These are phyloP conservation scores for Smithornis capensis DNA, from an alignment of 2,113 vertebrate genomes.

Conservation along the genomic window DNA sequence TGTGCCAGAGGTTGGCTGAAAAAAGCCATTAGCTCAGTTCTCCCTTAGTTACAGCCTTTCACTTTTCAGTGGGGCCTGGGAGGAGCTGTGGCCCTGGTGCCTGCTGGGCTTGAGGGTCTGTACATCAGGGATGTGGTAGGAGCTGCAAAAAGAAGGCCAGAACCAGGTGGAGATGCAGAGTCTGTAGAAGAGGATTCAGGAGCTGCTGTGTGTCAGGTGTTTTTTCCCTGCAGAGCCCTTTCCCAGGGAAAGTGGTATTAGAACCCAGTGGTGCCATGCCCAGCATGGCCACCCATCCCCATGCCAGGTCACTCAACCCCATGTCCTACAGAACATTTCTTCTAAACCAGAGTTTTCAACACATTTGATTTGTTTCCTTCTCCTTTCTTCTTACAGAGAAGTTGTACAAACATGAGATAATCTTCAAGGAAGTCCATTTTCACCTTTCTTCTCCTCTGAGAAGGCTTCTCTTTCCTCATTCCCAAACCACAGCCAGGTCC, in stretches of 20 bases:
- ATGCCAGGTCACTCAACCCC: neutral
- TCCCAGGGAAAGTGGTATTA: neutral
- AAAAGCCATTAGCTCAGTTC: neutral
- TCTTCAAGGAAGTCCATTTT: neutral
- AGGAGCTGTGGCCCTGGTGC: neutral
- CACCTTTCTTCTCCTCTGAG: neutral
- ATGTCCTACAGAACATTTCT: neutral
- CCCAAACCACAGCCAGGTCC: neutral
- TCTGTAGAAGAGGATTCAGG: neutral
- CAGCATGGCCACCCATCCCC: neutral
- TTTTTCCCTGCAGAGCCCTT: neutral
- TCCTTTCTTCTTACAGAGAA: constrained; percentile 32
- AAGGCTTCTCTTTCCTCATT: neutral
- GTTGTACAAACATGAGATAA: neutral
- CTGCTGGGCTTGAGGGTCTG: neutral
- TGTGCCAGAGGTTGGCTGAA: neutral
- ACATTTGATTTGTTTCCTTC: neutral
- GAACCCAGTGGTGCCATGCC: neutral
- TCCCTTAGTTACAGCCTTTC: neutral
- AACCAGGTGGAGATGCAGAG: neutral
- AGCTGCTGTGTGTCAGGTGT: neutral
- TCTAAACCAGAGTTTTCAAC: neutral
- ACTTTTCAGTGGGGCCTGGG: neutral
- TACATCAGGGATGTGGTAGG: rapidly evolving
- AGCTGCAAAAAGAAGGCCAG: neutral